Conservation (phyloP, 2,888 invertebrate genomes). For the Synergus umbraculus region DNA sequence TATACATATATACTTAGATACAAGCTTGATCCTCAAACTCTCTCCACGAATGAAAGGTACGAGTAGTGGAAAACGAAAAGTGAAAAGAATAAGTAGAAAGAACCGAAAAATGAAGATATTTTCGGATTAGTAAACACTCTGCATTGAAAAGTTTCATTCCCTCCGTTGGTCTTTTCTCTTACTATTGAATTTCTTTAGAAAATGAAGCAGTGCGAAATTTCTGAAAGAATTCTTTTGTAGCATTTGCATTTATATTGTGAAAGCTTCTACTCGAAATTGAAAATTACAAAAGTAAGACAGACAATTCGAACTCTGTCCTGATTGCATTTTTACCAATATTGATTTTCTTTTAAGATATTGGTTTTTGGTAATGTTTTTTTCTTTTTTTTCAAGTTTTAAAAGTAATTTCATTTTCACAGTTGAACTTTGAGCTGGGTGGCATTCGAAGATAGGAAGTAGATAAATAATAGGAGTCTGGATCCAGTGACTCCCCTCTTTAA, state of each 20-base stretch:
- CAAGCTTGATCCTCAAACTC: slow-evolving; percentile 20
- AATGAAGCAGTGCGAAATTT: neutral
- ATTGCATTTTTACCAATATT: neutral
- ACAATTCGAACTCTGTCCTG: too few relatives aligned
- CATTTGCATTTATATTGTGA: too few relatives aligned
- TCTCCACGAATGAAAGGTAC: slow-evolving; percentile 24
- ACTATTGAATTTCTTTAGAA: slow-evolving; percentile 17
- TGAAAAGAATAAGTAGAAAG: neutral
- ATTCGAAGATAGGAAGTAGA: slow-evolving; percentile 8
- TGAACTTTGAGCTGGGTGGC: neutral
- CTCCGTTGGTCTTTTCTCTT: slow-evolving; percentile 19
- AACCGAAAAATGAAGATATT: slow-evolving; percentile 26
- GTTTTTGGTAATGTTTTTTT: neutral
- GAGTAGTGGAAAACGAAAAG: neutral
- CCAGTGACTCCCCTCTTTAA: slow-evolving; percentile 18
- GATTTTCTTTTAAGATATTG: neutral
- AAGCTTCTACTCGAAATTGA: too few relatives aligned
- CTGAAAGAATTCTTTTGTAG: neutral
- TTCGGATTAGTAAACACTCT: slow-evolving; percentile 35
- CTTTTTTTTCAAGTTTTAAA: neutral
- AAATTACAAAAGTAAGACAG: too few relatives aligned
- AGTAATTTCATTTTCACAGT: neutral
- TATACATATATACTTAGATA: neutral
- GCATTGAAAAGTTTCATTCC: slow-evolving; percentile 26
- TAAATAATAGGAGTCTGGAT: slow-evolving; percentile 34